Evolutionary conservation across 2,797 vertebrate genomes (phyloP).

Genomic region (Heteromormyrus szaboi): DNA sequence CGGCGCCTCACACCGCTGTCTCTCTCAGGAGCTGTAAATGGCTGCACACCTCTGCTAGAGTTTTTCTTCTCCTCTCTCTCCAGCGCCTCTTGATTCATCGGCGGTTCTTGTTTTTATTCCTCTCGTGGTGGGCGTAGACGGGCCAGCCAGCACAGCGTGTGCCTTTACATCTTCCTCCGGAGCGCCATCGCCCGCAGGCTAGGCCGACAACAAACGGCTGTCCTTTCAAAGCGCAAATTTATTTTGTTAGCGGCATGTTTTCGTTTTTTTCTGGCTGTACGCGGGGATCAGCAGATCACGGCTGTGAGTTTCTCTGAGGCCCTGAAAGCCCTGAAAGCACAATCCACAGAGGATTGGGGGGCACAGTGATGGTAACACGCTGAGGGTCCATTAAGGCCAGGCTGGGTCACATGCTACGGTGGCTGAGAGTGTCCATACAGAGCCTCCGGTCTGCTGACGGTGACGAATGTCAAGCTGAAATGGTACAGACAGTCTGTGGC

Average conservation of each 20-base stretch:
- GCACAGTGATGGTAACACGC: not conserved
- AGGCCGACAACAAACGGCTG: not conserved
- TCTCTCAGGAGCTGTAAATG: not conserved
- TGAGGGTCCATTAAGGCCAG: not conserved
- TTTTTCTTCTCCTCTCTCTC: not conserved
- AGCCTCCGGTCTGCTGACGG: not conserved
- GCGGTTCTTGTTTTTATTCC: not conserved
- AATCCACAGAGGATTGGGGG: not conserved
- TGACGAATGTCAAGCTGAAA: not conserved
- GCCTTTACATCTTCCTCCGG: constrained; percentile 1
- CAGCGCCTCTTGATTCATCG: not conserved
- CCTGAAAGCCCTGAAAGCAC: not conserved
- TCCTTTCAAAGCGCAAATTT: not conserved
- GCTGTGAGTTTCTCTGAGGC: not conserved
- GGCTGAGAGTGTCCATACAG: not conserved
- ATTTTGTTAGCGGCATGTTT: not conserved
- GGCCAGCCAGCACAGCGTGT: not conserved
- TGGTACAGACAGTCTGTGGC: constrained; percentile 45
- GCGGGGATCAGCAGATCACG: not conserved
- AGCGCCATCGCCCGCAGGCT: not conserved
- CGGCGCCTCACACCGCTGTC: not conserved
- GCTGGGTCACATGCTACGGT: constrained; percentile 23
- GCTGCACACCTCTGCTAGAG: not conserved
- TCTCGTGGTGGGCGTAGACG: not conserved
- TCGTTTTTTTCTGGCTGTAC: not conserved